A percentile compares a stretch with the other conserved stretches of the same genome.
Conservation (phyloP, 2,113 vertebrate species). For the Nestor notabilis region DNA sequence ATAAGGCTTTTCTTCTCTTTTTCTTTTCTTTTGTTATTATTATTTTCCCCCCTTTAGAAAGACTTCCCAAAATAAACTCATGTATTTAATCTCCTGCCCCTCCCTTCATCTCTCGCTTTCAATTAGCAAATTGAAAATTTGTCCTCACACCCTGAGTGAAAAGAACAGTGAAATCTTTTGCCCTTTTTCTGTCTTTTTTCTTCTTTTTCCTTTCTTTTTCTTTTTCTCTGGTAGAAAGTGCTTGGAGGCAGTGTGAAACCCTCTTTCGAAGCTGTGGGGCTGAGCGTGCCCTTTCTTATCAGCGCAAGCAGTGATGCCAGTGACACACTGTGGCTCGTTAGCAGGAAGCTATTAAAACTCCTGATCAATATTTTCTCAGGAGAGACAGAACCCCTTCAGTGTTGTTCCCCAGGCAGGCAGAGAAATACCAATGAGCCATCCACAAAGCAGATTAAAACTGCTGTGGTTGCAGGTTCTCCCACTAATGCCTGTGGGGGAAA, state of each 20-base stretch:
- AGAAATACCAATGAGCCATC: background rate
- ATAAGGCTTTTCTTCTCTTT: background rate
- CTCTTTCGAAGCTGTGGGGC: background rate
- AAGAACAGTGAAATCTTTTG: background rate
- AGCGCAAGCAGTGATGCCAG: background rate
- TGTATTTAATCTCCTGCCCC: background rate
- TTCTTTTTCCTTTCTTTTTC: too few relatives aligned
- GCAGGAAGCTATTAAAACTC: constrained; percentile 34
- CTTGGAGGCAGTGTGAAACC: background rate
- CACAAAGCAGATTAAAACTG: background rate
- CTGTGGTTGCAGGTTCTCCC: background rate
- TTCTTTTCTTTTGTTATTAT: background rate
- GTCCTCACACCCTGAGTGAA: background rate
- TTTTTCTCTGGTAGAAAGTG: background rate
- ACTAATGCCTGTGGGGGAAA: rapidly evolving
- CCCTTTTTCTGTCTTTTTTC: background rate
- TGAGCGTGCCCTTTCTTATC: background rate
- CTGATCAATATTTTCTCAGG: constrained; percentile 16
- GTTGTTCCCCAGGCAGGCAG: background rate
- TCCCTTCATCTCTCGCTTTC: background rate
- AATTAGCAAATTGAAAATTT: constrained; percentile 8
- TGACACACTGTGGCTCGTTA: constrained; percentile 28
- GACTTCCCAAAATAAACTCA: constrained; percentile 5
- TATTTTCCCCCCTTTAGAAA: background rate
- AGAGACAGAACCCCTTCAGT: background rate